Evolutionary conservation across 2,113 vertebrate species (phyloP), one percentile per base, ranked within the genome.

Genomic region (Riparia riparia): DNA sequence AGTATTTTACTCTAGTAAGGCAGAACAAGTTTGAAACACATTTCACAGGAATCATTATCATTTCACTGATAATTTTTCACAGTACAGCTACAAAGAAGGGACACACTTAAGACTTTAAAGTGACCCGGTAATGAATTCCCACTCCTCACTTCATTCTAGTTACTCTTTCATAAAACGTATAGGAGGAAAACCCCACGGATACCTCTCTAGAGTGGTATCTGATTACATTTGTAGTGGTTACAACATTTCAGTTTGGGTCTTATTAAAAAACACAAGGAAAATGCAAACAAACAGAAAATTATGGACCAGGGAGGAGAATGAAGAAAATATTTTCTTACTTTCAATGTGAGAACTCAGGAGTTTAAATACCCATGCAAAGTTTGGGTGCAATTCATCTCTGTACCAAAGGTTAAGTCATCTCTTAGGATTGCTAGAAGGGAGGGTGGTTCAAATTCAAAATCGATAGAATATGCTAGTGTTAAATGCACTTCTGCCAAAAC

Each of bases 291-390:
- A 66, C 12, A 41, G 25, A 37, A 49, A 53, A 45, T 10, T 12
- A 50, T 9, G 50, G n/a, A 37, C 1, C 6, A 2, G 4, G 2
- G 2, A 47, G 6, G 2, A 60, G 7, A 39, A 74, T 21, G 10
- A 66, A 45, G 17, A 54, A 54, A 54, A 26, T 19, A 0, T 65
- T 34, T 64, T 50, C 41, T 64, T 15, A 31, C 7, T 69, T 66
- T 37, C 28, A 37, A 31, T 45, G 41, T n/a, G 25, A 66, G 8
- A 79, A 54, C 28, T 41, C 9, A 20, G 3, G 12, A 26, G 8
- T 63, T 66, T n/a, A 78, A 88, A 65, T 28, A 44, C 3, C 8
- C 3, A 16, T 9, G 1, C 24, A 58, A 64, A 15, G 12, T 7
- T n/a, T 58, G 9, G 15, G 18, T 68, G 32, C 2, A 70, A 64